Evolutionary conservation across 2,113 vertebrate species (phyloP).

Genomic region (Heterochromis multidens): DNA sequence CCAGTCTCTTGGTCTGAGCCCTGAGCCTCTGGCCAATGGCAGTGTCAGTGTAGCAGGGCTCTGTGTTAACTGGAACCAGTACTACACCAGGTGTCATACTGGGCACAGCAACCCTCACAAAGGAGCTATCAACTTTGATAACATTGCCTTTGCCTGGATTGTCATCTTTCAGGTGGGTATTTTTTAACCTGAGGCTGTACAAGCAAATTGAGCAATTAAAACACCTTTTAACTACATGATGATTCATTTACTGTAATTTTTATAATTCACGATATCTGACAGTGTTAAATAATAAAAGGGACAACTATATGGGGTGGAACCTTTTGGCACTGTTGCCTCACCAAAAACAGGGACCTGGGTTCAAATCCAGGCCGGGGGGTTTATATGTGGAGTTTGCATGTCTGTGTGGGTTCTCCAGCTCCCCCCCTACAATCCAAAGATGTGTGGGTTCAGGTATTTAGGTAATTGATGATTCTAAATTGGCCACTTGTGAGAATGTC

Average conservation of each 20-base stretch:
- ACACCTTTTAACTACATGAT: not conserved
- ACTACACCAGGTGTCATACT: constrained; percentile 91
- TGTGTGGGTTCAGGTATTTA: rapidly evolving
- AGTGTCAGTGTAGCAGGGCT: constrained; percentile 82
- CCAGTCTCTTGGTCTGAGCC: constrained; percentile 78
- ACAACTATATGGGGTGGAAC: rapidly evolving
- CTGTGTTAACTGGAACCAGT: constrained; percentile 97
- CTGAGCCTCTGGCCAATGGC: constrained; percentile 69
- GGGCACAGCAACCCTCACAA: constrained; percentile 93
- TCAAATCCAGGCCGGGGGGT: not conserved
- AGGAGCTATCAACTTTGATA: constrained; percentile 98
- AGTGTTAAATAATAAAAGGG: not conserved
- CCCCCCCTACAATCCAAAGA: not conserved
- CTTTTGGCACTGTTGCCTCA: not conserved
- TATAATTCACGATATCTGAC: not conserved
- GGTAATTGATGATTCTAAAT: not conserved
- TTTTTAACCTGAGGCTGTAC: not conserved
- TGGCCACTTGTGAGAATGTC: not conserved
- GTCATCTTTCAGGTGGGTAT: constrained; percentile 93
- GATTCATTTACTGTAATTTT: not conserved
- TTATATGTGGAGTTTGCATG: not conserved
- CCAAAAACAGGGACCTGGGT: not conserved
- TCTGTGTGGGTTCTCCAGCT: not conserved
- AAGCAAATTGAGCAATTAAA: not conserved
- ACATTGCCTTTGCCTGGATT: constrained; percentile 98